A percentile compares a stretch with the other conserved stretches of the same genome.
These are phyloP conservation scores for Sus cebifrons DNA, from an alignment of 2,797 vertebrate species.

Conservation along the genomic window DNA sequence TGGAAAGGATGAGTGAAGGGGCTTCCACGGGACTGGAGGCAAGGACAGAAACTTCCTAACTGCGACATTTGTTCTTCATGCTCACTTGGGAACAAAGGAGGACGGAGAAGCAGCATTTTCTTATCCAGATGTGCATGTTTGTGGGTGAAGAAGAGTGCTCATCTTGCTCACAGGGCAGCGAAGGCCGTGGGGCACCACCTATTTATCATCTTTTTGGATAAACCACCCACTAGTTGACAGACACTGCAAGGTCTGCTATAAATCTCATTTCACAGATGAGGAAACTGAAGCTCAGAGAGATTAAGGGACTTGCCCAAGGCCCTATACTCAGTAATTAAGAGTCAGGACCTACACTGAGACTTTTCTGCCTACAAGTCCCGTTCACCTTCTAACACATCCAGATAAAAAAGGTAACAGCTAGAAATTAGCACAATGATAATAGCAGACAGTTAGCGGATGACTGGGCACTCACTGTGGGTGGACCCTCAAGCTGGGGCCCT, in stretches of 20 bases:
- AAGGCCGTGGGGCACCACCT: neutral
- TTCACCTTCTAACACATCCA: neutral
- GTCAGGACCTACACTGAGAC: neutral
- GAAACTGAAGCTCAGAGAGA: neutral
- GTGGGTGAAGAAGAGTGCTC: neutral
- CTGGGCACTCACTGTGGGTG: neutral
- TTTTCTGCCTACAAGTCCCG: neutral
- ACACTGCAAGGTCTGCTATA: neutral
- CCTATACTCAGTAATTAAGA: neutral
- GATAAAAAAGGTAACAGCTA: neutral
- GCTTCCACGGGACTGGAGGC: neutral
- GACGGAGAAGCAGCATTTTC: neutral
- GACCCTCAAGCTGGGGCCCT: neutral
- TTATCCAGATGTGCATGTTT: neutral
- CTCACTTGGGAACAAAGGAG: neutral
- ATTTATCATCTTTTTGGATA: neutral
- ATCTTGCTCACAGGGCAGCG: neutral
- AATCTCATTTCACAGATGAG: neutral
- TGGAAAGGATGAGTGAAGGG: neutral
- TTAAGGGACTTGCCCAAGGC: neutral
- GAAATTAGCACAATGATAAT: neutral
- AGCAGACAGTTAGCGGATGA: neutral
- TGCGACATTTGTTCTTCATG: neutral
- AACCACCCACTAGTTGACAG: neutral
- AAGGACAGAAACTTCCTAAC: neutral